Conservation (phyloP, 2,113 vertebrate genomes). For the Dermatemys mawii region DNA sequence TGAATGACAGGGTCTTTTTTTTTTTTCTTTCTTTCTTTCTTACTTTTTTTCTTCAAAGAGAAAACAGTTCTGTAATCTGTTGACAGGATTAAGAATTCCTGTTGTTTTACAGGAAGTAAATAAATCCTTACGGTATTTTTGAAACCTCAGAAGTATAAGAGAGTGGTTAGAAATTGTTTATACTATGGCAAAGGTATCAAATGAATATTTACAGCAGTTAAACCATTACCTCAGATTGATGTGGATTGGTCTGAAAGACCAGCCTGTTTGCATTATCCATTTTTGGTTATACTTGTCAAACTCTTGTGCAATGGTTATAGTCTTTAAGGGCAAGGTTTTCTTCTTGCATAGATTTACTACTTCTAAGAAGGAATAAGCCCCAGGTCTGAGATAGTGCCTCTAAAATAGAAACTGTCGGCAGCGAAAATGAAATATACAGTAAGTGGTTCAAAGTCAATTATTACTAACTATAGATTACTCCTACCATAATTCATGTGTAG, state of each 20-base stretch:
- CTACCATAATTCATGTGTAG: not conserved
- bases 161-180: conserved; percentile 60
- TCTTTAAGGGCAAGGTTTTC: conserved; percentile 4
- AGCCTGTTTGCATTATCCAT: conserved; percentile 39
- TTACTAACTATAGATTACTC: not conserved
- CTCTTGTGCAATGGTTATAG: not conserved
- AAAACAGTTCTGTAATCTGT: conserved; percentile 13
- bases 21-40: fast-evolving
- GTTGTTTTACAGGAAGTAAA: conserved; percentile 71
- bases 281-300: conserved; percentile 25
- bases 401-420: conserved; percentile 13
- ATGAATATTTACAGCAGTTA: conserved; percentile 66
- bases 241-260: conserved; percentile 6
- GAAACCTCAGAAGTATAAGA: conserved; percentile 61
- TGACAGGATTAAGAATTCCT: conserved; percentile 68
- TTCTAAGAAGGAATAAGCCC: not conserved
- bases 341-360: not conserved
- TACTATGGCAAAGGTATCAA: conserved; percentile 41
- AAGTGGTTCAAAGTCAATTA: not conserved
- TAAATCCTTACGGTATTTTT: conserved; percentile 59
- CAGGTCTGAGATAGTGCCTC: not conserved
- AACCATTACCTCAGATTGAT: conserved; percentile 39
- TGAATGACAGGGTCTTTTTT: fast-evolving
- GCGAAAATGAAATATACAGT: not conserved
- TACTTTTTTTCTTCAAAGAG: not conserved